phyloP scores from a whole-genome alignment of 2,888 invertebrate species.

The Incurvaria masculella region DNA sequence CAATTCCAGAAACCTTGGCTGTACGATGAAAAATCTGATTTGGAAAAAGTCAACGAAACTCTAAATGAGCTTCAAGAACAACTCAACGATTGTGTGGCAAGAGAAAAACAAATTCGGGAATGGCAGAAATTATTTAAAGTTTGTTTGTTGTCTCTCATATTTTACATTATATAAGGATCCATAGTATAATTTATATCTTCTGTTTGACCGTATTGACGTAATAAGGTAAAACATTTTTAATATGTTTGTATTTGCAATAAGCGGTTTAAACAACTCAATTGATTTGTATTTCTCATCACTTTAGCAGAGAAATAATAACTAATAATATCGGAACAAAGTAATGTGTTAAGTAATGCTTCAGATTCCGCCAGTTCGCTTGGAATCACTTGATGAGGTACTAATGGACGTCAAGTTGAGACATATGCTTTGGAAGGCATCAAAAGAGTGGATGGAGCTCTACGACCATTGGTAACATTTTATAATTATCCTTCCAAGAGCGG shows the following conservation, averaged over 20 bases:
- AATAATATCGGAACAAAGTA: too few species aligned
- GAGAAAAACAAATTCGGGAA: conserved; percentile 70
- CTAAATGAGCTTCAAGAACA: conserved; percentile 63
- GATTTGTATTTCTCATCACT: too few species aligned
- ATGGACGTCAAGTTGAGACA: conserved; percentile 77
- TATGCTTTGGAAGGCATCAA: conserved; percentile 75
- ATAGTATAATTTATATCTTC: too few species aligned
- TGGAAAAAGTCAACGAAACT: conserved; percentile 60
- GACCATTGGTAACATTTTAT: conserved; percentile 58
- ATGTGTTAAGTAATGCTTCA: too few species aligned
- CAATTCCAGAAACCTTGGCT: conserved; percentile 67
- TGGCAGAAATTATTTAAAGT: conserved; percentile 87
- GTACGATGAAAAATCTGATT: conserved; percentile 68
- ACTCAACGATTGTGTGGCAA: conserved; percentile 61
- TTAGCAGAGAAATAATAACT: too few species aligned
- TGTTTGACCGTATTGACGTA: too few species aligned
- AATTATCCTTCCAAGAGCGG: too few species aligned
- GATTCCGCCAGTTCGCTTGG: conserved; percentile 81
- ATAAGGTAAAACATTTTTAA: neutral
- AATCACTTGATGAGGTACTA: conserved; percentile 75
- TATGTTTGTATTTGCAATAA: too few species aligned
- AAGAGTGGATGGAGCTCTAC: conserved; percentile 68
- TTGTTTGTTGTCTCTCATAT: too few species aligned
- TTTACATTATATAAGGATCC: too few species aligned
- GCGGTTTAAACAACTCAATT: too few species aligned